phyloP scores from a whole-genome alignment of 2,797 vertebrate species.

The Melanotaenia trifasciata region DNA sequence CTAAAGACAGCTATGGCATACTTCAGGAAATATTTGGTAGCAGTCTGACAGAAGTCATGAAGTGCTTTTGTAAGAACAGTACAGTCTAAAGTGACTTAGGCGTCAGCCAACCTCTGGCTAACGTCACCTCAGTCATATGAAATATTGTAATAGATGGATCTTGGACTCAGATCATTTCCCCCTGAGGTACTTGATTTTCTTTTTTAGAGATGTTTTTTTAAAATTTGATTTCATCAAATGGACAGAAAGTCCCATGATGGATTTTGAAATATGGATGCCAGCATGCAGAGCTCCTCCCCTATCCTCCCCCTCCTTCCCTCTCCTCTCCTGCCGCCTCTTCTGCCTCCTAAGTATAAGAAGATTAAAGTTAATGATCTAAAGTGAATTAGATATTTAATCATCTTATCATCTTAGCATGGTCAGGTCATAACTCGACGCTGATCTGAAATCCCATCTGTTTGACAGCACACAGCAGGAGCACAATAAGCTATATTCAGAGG shows the following conservation, averaged over 20 bases:
- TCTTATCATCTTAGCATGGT: constrained; percentile 81
- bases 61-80: constrained; percentile 12
- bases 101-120: not conserved
- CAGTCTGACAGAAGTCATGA: not conserved
- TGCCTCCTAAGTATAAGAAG: constrained; percentile 78
- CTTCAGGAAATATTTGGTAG: not conserved
- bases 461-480: constrained; percentile 52
- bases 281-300: constrained; percentile 18
- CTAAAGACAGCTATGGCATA: not conserved
- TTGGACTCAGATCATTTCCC: constrained; percentile 1
- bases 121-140: constrained; percentile 23
- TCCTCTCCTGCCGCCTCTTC: constrained; percentile 38
- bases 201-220: constrained; percentile 13
- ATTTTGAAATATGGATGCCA: constrained; percentile 64
- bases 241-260: constrained; percentile 52
- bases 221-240: constrained; percentile 48
- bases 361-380: constrained; percentile 84
- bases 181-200: constrained; percentile 9
- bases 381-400: constrained; percentile 86
- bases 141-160: constrained; percentile 47
- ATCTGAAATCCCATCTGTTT: constrained; percentile 78
- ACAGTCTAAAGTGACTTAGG: not conserved
- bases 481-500: constrained; percentile 60
- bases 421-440: constrained; percentile 73
- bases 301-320: not conserved